Base-by-base conservation (phyloP, 2,888 invertebrate genomes). In the Watsonalla binaria region DNA sequence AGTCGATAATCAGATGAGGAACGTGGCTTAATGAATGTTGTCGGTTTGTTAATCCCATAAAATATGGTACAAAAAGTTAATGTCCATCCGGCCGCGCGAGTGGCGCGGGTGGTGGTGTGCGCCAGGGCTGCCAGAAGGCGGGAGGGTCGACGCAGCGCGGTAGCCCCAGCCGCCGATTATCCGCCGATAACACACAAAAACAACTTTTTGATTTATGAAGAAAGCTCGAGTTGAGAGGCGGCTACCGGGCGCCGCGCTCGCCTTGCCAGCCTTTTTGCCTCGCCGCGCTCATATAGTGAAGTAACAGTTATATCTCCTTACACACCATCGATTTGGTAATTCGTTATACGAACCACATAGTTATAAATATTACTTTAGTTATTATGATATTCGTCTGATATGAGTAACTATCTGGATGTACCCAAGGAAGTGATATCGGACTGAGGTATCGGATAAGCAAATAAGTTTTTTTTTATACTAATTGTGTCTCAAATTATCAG, bases 171-270 rank as follows among this genome's bases (percentile, higher is more conserved):
- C 80, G 81, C 80, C 84, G 87, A 88, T 88, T 87, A 87, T 86
- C 82, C 79, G 79, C 74, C 82, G 89, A 87, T 90, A 89, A 86
- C 78, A 76, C 81, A 86, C 82, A 86, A 88, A 88, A 87, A 87
- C 88, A 84, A 82, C 86, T 81, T 87, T 87, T 88, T 89, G 89
- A 89, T 89, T 89, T 89, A 89, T 89, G 87, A 88, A 85, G 86
- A 86, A 85, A 86, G 84, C 83, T 77, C 66, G 72, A 42, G 42
- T 11, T 42, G 42, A 42, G 42, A 78, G 79, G 75, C 83, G 80
- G 87, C 89, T 89, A 88, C 89, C 70, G 88, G 87, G 82, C 84
- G 87, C 85, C 83, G 83, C 82, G 70, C 63, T 11, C 42, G 37
- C 37, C 7, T 8, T 8, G 37, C 37, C 37, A 37, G 7, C 37